phyloP scores from a whole-genome alignment of 1,140 invertebrate genomes.

The Tetragonula clypearis region DNA sequence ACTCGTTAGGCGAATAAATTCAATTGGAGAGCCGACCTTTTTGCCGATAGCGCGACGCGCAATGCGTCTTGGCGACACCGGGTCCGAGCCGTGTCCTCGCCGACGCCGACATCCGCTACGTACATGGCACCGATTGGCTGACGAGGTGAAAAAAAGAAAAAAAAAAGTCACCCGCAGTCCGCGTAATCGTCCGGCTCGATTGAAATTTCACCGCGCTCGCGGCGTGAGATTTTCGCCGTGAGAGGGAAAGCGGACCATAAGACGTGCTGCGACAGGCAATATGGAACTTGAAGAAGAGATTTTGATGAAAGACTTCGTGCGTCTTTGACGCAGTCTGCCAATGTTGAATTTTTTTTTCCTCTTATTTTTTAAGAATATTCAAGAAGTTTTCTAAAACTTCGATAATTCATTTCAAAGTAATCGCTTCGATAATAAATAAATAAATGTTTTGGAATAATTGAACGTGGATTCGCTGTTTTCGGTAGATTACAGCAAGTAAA shows the following conservation, averaged over 20 bases:
- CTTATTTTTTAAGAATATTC: too few relatives aligned
- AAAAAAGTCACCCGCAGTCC: not conserved
- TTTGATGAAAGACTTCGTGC: not conserved
- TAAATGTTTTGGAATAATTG: too few relatives aligned
- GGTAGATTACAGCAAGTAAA: too few relatives aligned
- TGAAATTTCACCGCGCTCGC: constrained; percentile 34
- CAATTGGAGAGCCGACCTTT: constrained; percentile 73
- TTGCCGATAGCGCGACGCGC: constrained; percentile 69
- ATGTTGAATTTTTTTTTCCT: too few relatives aligned
- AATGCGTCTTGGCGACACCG: constrained; percentile 75
- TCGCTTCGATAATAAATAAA: too few relatives aligned
- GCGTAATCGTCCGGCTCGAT: constrained; percentile 16
- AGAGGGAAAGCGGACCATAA: not conserved
- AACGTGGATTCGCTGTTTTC: too few relatives aligned
- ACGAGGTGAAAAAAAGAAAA: constrained; percentile 53
- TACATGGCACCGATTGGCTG: constrained; percentile 62
- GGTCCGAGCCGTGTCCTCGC: constrained; percentile 16
- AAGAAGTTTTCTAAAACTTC: too few relatives aligned
- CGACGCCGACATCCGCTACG: constrained; percentile 48
- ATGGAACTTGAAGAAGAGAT: not conserved
- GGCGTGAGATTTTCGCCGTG: not conserved
- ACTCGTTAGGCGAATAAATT: constrained; percentile 75
- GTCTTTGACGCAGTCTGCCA: too few relatives aligned
- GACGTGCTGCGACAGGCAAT: not conserved
- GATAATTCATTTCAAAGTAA: too few relatives aligned